Percentiles rank a stretch among this genome's conserved stretches.
phyloP scores from a whole-genome alignment of 2,113 vertebrate species.

The Poeciliopsis turrubarensis region DNA sequence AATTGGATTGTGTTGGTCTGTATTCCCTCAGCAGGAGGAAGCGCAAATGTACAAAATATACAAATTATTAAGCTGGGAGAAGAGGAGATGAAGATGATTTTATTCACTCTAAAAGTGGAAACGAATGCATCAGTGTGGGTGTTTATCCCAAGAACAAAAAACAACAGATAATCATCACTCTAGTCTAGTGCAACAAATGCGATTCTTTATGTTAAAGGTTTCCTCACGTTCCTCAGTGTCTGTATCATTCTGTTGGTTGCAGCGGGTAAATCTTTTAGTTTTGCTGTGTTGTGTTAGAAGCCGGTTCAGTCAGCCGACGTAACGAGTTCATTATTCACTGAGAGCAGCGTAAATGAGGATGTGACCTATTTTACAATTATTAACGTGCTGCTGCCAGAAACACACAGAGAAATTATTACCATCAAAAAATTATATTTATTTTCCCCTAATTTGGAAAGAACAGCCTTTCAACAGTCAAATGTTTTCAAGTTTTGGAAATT shows the following conservation, averaged over 20 bases:
- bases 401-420: not conserved
- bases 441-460: not conserved
- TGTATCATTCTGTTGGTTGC: too few species aligned
- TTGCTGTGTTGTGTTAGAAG: constrained; percentile 28
- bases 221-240: not conserved
- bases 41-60: constrained; percentile 51
- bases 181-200: constrained; percentile 22
- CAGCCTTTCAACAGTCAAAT: not conserved
- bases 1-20: constrained; percentile 57
- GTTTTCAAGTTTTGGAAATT: too few species aligned
- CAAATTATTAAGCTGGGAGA: constrained; percentile 49
- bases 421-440: not conserved
- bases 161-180: constrained; percentile 49
- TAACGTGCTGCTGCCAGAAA: constrained; percentile 6
- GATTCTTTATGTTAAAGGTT: constrained; percentile 15
- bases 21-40: constrained; percentile 37
- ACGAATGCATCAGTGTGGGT: not conserved
- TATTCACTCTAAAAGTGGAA: constrained; percentile 57
- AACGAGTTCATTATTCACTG: constrained; percentile 50
- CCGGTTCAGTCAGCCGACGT: constrained; percentile 10
- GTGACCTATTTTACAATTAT: constrained; percentile 61
- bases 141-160: constrained; percentile 41
- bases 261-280: constrained; percentile 25
- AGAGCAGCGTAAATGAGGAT: constrained; percentile 57
- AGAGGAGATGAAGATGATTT: constrained; percentile 30